Base-by-base conservation (phyloP, 2,113 vertebrate genomes). In the Eulemur macaco region DNA sequence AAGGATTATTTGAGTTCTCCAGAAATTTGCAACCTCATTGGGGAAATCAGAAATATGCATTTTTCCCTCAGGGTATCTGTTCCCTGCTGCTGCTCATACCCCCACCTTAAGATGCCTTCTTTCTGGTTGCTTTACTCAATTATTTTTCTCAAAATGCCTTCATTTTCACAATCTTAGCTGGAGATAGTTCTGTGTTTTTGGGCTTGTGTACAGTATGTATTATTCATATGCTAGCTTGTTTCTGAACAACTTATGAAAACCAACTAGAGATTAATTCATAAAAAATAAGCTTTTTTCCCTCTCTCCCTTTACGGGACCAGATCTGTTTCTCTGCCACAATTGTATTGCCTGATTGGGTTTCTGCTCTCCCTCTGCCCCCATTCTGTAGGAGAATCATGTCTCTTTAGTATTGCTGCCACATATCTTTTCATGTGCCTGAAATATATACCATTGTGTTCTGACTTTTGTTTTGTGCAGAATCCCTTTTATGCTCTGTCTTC, bases 401-500 rank as follows among this genome's bases (percentile, higher is more conserved):
- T 98, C 98, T 97, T 98, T 96, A 98, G 97, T 98, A 98, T 98
- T 98, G 98, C 97, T 94, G 95, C 96, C 76, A 73, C 96, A 97
- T 74, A 98, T 71, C 91, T 95, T 98, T 99, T 99, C 98, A 98
- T 98, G 97, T 96, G 98, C 98, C 98, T 98, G 98, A 99, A 99
- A 99, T 98, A 98, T 95, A 98, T 94, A 98, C 98, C 80, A 98
- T 98, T 99, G 98, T 99, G 97, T 92, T 98, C 97, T 8, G 93
- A 98, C 98, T 99, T 98, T 98, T 96, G 97, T 98, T 98, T 98
- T 98, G 97, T 98, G 97, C 96, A 95, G 96, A 98, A 98, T 98
- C 94, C 96, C 98, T 99, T 99, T 99, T 98, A 99, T 98, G 98
- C 98, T 97, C 98, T 94, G 2, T 98, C 98, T 98, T 98, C 98